A percentile compares a stretch with the other conserved stretches of the same genome.
Conservation (phyloP, 2,888 invertebrate species). For the Leptopilina syphax region DNA sequence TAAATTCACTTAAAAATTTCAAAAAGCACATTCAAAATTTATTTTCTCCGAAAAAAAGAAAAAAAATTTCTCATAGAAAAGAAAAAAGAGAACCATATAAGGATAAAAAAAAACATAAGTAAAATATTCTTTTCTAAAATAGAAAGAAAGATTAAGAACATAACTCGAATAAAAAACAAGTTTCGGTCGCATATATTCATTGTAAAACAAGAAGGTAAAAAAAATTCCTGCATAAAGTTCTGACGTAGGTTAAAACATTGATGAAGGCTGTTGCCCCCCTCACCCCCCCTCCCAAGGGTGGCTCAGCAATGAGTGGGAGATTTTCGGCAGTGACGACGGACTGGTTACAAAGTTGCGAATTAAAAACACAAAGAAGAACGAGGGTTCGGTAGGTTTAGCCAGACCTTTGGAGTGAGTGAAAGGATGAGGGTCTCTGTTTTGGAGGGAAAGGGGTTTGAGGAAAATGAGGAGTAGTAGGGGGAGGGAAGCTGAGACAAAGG, state of each 20-base stretch:
- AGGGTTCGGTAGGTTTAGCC: constrained; percentile 51
- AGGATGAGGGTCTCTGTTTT: constrained; percentile 49
- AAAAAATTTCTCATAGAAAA: too few relatives aligned
- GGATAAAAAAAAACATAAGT: too few relatives aligned
- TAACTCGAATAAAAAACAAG: too few relatives aligned
- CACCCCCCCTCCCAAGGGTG: constrained; percentile 8
- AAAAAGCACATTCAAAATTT: too few relatives aligned
- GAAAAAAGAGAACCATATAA: too few relatives aligned
- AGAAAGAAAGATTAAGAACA: too few relatives aligned
- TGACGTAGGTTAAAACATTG: constrained; percentile 54
- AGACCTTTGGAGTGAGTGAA: constrained; percentile 48
- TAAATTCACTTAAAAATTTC: too few relatives aligned
- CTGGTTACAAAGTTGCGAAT: constrained; percentile 72
- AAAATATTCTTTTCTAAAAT: too few relatives aligned
- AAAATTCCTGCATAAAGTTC: constrained; percentile 33
- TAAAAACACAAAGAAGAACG: constrained; percentile 73
- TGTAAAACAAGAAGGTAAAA: constrained; percentile 9
- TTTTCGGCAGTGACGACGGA: constrained; percentile 59
- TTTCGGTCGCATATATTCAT: neutral
- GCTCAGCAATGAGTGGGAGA: constrained; percentile 44
- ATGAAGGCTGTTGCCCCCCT: constrained; percentile 40
- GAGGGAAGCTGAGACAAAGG: constrained; percentile 74
- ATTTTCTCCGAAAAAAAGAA: too few relatives aligned
- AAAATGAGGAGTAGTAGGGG: constrained; percentile 17
- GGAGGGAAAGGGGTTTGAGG: constrained; percentile 37